Evolutionary conservation across 2,888 invertebrate genomes (phyloP).

Genomic region (Heliothis peltigera): DNA sequence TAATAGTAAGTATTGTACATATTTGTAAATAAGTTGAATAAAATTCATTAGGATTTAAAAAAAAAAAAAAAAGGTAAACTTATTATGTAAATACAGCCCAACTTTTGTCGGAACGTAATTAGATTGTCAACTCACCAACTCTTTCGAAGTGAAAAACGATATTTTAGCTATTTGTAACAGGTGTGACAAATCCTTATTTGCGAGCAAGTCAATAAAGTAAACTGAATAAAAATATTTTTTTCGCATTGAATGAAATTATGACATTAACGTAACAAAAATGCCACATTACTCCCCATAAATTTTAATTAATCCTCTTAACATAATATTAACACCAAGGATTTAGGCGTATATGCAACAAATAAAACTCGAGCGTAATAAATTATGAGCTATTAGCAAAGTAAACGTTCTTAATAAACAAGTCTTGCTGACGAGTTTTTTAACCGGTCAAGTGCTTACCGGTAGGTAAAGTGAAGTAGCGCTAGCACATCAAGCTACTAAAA

Average conservation of each 20-base stretch:
- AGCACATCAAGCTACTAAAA: too few species aligned
- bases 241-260: conserved; percentile 64
- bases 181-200: conserved; percentile 61
- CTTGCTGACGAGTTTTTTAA: conserved; percentile 49
- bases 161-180: conserved; percentile 30
- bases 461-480: conserved; percentile 40
- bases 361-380: conserved; percentile 75
- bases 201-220: conserved; percentile 38
- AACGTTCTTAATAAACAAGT: conserved; percentile 59
- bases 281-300: conserved; percentile 79
- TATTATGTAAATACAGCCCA: conserved; percentile 46
- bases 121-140: conserved; percentile 45
- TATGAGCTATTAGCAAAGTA: conserved; percentile 72
- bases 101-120: conserved; percentile 39
- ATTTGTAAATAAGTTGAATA: too few species aligned
- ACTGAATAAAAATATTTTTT: conserved; percentile 36
- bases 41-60: too few species aligned
- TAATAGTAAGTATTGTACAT: too few species aligned
- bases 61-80: too few species aligned
- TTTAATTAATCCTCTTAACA: conserved; percentile 84
- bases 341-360: conserved; percentile 64
- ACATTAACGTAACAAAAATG: conserved; percentile 73
- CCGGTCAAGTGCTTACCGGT: conserved; percentile 29
- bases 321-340: conserved; percentile 80
- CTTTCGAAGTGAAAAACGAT: conserved; percentile 42